phyloP scores from a whole-genome alignment of 2,113 vertebrate species.

The Pyxicephalus adspersus region DNA sequence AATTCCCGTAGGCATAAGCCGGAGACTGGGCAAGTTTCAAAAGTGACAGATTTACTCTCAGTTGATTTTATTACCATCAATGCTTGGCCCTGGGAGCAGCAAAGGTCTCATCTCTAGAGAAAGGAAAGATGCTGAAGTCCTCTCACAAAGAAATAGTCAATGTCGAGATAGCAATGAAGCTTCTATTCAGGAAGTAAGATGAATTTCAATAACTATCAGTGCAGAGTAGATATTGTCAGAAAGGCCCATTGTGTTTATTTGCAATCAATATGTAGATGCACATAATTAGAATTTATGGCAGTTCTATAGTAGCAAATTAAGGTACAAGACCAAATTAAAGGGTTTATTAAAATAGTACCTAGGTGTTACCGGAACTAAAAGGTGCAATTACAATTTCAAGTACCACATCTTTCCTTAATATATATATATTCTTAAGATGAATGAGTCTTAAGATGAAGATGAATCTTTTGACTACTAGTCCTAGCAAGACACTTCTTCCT shows the following conservation, averaged over 20 bases:
- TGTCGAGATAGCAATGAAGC: slow-evolving; percentile 39
- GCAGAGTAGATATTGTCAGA: neutral
- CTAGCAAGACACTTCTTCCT: too few relatives aligned
- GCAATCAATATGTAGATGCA: neutral
- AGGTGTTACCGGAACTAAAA: too few relatives aligned
- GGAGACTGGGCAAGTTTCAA: slow-evolving; percentile 47
- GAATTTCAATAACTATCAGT: slow-evolving; percentile 31
- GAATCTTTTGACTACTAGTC: too few relatives aligned
- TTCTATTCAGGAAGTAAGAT: slow-evolving; percentile 2
- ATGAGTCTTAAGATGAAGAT: too few relatives aligned
- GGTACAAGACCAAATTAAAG: neutral
- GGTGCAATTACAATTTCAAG: too few relatives aligned
- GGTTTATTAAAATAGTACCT: too few relatives aligned
- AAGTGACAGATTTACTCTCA: slow-evolving; percentile 54
- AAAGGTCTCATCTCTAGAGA: slow-evolving; percentile 54
- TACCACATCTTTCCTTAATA: too few relatives aligned
- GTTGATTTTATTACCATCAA: slow-evolving; percentile 52
- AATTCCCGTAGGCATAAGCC: slow-evolving; percentile 48
- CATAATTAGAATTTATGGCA: neutral
- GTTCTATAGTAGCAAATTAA: neutral
- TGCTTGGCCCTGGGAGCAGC: slow-evolving; percentile 46
- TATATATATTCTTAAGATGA: too few relatives aligned
- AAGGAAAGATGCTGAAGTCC: slow-evolving; percentile 29
- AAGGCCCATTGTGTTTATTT: neutral
- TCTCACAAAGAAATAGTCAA: slow-evolving; percentile 44